These are phyloP conservation scores for Ylistrum balloti DNA, from an alignment of 1,140 invertebrate genomes.

Conservation along the genomic window DNA sequence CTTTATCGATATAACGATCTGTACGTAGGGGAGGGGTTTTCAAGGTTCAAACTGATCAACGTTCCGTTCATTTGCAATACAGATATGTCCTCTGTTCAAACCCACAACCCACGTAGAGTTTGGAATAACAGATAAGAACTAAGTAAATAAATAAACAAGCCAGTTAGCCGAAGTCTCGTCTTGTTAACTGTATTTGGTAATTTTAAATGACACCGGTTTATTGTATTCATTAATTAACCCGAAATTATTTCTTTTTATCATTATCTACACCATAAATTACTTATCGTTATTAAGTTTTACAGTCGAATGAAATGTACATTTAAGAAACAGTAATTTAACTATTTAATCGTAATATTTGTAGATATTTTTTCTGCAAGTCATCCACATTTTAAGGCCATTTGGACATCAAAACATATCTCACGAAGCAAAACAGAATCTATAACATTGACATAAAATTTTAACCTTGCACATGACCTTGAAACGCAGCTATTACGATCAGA, in stretches of 20 bases:
- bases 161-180: background rate
- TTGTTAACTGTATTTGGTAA: background rate
- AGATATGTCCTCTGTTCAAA: background rate
- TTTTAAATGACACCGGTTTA: background rate
- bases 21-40: background rate
- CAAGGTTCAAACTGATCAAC: background rate
- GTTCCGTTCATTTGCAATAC: background rate
- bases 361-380: background rate
- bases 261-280: background rate
- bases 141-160: background rate
- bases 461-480: too few species aligned
- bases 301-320: background rate
- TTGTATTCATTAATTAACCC: background rate
- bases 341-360: background rate
- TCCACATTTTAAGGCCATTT: background rate
- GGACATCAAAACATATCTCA: background rate
- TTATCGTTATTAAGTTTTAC: constrained; percentile 3
- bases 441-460: too few species aligned
- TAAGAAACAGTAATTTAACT: background rate
- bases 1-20: background rate
- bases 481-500: too few species aligned
- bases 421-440: too few species aligned
- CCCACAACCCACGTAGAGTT: background rate
- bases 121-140: background rate
- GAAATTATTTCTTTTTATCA: background rate